These are phyloP conservation scores for Orchestia grillus DNA, from an alignment of 1,140 invertebrate genomes.

Conservation along the genomic window DNA sequence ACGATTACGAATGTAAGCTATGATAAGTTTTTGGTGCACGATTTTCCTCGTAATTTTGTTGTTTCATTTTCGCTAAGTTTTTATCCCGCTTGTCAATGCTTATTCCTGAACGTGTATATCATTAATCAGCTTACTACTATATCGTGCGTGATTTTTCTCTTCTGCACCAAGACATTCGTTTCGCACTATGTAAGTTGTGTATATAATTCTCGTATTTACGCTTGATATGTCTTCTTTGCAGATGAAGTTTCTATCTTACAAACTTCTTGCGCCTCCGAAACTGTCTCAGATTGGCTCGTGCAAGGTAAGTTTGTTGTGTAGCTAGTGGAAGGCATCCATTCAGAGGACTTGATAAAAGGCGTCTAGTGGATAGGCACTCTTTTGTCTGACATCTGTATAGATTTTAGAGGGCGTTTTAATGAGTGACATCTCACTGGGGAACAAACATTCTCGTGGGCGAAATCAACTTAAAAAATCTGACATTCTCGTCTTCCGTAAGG, in stretches of 20 bases:
- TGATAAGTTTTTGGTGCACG: neutral
- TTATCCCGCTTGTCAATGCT: neutral
- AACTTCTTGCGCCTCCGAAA: slow-evolving; percentile 38
- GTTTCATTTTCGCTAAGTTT: too few relatives aligned
- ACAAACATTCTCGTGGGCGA: too few relatives aligned
- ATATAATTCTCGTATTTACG: slow-evolving; percentile 9
- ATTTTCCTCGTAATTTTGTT: too few relatives aligned
- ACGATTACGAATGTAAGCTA: neutral
- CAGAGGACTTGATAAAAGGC: too few relatives aligned
- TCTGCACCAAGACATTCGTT: neutral
- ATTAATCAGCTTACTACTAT: neutral
- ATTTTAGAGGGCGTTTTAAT: too few relatives aligned
- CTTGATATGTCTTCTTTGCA: neutral
- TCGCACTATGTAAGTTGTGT: neutral
- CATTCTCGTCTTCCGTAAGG: too few relatives aligned
- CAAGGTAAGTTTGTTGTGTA: neutral
- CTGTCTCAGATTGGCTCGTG: slow-evolving; percentile 32
- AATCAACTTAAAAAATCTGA: too few relatives aligned
- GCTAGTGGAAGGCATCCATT: too few relatives aligned
- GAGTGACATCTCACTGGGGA: neutral
- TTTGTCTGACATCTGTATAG: too few relatives aligned
- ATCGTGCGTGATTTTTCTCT: neutral
- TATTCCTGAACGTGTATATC: neutral
- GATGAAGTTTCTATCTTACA: slow-evolving; percentile 26
- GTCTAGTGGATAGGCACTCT: too few relatives aligned